Conservation (phyloP, 2,113 vertebrate genomes). For the Astatotilapia flaviijosephi region DNA sequence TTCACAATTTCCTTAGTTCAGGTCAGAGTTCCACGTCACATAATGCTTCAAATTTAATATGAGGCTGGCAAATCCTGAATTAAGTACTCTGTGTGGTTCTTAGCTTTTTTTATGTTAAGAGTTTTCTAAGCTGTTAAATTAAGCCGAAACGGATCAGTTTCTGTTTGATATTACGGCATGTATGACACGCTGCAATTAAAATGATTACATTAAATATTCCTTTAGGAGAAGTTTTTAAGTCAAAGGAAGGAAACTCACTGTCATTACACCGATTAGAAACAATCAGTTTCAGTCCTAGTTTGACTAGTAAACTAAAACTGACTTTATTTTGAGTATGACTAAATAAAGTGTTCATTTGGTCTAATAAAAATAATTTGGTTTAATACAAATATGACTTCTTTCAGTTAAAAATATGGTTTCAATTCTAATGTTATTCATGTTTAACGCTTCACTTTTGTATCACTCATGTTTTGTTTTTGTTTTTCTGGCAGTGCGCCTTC, state of each 20-base stretch:
- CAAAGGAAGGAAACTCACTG: not conserved
- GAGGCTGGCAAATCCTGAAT: not conserved
- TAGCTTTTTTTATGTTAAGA: not conserved
- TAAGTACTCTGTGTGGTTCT: not conserved
- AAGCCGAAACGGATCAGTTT: not conserved
- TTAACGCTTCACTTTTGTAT: not conserved
- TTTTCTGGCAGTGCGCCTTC: not conserved
- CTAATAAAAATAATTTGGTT: not conserved
- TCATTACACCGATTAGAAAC: rapidly evolving
- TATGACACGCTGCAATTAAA: constrained; percentile 6
- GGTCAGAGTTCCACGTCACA: not conserved
- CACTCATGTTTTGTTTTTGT: not conserved
- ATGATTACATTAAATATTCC: not conserved
- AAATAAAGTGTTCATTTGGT: not conserved
- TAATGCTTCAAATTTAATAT: not conserved
- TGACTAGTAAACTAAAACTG: not conserved
- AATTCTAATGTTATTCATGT: not conserved
- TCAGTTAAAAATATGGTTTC: not conserved
- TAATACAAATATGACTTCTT: not conserved
- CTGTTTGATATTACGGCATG: not conserved
- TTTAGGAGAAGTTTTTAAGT: not conserved
- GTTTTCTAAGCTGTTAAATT: not conserved
- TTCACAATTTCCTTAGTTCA: not conserved
- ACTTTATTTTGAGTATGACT: not conserved
- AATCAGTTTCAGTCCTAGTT: not conserved